A percentile compares a stretch with the other conserved stretches of the same genome.
These are phyloP conservation scores for Saguinus imperator DNA, from an alignment of 2,113 vertebrate genomes.

Conservation along the genomic window DNA sequence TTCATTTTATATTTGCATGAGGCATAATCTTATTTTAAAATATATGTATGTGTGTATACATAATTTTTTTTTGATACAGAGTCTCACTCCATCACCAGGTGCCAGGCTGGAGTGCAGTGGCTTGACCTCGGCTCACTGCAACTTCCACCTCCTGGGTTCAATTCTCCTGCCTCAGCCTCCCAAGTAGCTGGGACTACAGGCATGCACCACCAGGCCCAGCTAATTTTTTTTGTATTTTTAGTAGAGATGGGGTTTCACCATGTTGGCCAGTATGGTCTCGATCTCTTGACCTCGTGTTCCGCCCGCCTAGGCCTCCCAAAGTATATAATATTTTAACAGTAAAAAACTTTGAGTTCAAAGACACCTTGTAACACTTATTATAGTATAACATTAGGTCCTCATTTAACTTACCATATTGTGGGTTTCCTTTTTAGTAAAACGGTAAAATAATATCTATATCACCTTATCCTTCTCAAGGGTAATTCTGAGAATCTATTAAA, in stretches of 20 bases:
- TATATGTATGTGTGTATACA: neutral
- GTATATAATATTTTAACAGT: neutral
- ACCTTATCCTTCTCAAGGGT: neutral
- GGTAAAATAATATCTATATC: neutral
- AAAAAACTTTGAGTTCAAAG: neutral
- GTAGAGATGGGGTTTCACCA: no score
- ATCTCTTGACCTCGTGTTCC: no score
- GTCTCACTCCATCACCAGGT: no score
- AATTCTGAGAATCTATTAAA: neutral
- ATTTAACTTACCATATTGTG: neutral
- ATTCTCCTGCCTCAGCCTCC: no score
- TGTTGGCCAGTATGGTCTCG: no score
- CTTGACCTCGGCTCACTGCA: no score
- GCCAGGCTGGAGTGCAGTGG: no score
- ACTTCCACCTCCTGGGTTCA: no score
- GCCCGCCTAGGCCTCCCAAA: no score
- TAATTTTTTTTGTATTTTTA: no score
- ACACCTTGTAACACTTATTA: neutral
- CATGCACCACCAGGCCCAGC: fast-evolving
- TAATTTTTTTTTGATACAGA: neutral
- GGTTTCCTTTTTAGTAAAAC: neutral
- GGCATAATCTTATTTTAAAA: neutral
- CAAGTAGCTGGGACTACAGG: no score
- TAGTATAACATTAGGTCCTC: neutral
- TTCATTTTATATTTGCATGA: neutral